A percentile compares a stretch with the other conserved stretches of the same genome.
Conservation (phyloP, 2,888 invertebrate genomes). For the Siphonodentalium dalli region DNA sequence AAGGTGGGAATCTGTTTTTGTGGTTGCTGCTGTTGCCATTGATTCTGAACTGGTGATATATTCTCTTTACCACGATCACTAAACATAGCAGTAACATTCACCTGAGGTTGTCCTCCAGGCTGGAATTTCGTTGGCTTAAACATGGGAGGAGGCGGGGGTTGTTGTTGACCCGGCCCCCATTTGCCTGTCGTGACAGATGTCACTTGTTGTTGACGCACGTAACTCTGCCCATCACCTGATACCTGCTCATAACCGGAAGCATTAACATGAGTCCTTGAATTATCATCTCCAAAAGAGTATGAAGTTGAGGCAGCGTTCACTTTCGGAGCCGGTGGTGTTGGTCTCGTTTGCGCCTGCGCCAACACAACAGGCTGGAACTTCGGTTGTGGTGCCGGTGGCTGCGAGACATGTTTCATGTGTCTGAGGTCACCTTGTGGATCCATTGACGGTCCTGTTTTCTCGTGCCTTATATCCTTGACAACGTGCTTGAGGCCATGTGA, state of each 20-base stretch:
- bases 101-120: too few relatives aligned
- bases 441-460: too few relatives aligned
- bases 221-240: not conserved
- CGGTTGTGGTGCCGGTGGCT: not conserved
- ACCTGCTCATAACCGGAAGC: not conserved
- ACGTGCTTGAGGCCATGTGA: too few relatives aligned
- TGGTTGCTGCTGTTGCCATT: not conserved
- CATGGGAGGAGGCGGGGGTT: too few relatives aligned
- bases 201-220: too few relatives aligned
- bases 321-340: not conserved
- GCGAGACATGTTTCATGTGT: too few relatives aligned
- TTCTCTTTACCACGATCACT: not conserved
- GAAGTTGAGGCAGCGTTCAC: not conserved
- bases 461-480: too few relatives aligned
- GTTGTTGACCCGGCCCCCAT: too few relatives aligned
- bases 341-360: not conserved
- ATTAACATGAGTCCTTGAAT: not conserved
- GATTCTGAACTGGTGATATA: not conserved
- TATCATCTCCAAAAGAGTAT: constrained; percentile 1
- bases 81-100: too few relatives aligned
- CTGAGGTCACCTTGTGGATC: too few relatives aligned
- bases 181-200: too few relatives aligned
- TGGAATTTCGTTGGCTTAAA: too few relatives aligned
- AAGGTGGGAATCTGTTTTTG: not conserved
- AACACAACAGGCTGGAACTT: not conserved